These are phyloP conservation scores for Anorthoa munda DNA, from an alignment of 2,888 invertebrate species.

Conservation along the genomic window DNA sequence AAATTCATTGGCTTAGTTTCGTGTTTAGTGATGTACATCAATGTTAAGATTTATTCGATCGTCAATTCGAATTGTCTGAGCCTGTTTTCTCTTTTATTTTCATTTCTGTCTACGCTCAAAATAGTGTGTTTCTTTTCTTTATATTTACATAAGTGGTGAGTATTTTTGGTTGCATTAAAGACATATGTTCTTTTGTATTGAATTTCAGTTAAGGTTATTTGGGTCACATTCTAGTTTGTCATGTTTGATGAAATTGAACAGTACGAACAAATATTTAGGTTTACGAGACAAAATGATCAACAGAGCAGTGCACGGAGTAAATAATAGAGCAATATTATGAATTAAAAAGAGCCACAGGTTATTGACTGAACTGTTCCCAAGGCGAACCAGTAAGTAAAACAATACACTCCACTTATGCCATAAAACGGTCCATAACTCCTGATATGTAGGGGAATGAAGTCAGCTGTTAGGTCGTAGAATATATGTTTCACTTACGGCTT, in stretches of 20 bases:
- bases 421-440: slow-evolving; percentile 53
- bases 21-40: slow-evolving; percentile 25
- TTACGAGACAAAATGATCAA: neutral
- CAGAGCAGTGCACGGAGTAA: neutral
- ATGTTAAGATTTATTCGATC: slow-evolving; percentile 44
- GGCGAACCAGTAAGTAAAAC: slow-evolving; percentile 61
- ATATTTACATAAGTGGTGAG: slow-evolving; percentile 38
- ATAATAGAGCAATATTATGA: slow-evolving; percentile 18
- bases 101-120: neutral
- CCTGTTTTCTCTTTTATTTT: slow-evolving; percentile 45
- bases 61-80: slow-evolving; percentile 34
- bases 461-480: slow-evolving; percentile 31
- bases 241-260: slow-evolving; percentile 6
- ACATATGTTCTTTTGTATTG: slow-evolving; percentile 34
- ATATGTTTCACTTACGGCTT: neutral
- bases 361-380: slow-evolving; percentile 45
- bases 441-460: slow-evolving; percentile 50
- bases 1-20: slow-evolving; percentile 21
- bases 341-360: slow-evolving; percentile 35
- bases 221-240: slow-evolving; percentile 25
- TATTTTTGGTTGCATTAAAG: slow-evolving; percentile 23
- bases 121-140: slow-evolving; percentile 17
- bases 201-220: slow-evolving; percentile 22
- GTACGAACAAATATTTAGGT: neutral
- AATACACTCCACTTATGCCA: slow-evolving; percentile 47